These are phyloP conservation scores for Cinclus cinclus DNA, from an alignment of 2,113 vertebrate species.

Conservation along the genomic window DNA sequence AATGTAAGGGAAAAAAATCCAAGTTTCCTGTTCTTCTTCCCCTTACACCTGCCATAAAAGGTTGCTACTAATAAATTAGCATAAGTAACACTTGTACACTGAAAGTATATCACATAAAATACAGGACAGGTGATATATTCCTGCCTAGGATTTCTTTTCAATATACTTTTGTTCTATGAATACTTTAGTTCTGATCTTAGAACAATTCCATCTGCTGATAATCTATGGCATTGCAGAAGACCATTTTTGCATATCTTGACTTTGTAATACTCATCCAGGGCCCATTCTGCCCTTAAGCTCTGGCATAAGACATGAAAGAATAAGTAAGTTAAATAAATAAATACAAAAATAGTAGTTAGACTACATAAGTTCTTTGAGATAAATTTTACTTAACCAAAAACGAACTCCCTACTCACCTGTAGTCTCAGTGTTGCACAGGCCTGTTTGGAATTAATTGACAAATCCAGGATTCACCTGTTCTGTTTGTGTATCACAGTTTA, in stretches of 20 bases:
- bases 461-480: neutral
- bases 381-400: neutral
- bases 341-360: neutral
- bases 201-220: neutral
- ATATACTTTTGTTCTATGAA: neutral
- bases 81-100: neutral
- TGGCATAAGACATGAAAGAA: neutral
- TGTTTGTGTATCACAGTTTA: neutral
- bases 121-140: neutral
- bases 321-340: neutral
- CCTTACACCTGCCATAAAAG: neutral
- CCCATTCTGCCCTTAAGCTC: neutral
- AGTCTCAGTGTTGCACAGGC: neutral
- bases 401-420: neutral
- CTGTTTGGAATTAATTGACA: neutral
- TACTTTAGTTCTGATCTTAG: neutral
- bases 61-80: neutral
- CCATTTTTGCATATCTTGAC: neutral
- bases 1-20: neutral
- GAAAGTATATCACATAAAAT: neutral
- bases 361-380: neutral
- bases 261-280: neutral
- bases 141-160: neutral
- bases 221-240: neutral
- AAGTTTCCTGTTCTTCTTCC: neutral